phyloP scores from a whole-genome alignment of 2,888 invertebrate genomes.

The Rotaria socialis region DNA sequence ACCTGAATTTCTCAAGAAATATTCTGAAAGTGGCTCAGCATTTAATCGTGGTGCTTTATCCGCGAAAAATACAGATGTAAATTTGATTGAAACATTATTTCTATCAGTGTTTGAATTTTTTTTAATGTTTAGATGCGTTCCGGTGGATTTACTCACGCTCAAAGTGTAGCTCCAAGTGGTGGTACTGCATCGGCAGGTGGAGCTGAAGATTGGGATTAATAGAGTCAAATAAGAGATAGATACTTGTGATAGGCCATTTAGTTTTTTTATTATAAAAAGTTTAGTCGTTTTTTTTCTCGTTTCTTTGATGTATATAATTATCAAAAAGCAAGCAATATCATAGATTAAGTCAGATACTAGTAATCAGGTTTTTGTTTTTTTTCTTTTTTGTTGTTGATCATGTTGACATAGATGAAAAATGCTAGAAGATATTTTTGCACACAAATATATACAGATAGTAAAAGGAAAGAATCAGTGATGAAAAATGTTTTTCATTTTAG shows the following conservation, averaged over 20 bases:
- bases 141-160: background rate
- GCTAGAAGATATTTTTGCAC: background rate
- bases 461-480: background rate
- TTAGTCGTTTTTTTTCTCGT: background rate
- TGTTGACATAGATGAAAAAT: background rate
- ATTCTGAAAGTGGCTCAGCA: background rate
- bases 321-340: background rate
- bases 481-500: background rate
- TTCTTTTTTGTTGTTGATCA: background rate
- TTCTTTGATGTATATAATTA: background rate
- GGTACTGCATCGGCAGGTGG: constrained; percentile 17
- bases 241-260: background rate
- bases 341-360: background rate
- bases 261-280: background rate
- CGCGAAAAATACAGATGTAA: background rate
- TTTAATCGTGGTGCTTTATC: background rate
- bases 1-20: constrained; percentile 41
- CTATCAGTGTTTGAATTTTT: background rate
- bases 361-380: background rate
- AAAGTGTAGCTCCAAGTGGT: background rate
- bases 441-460: background rate
- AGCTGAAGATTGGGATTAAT: constrained; percentile 30
- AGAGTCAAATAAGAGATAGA: background rate
- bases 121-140: background rate
- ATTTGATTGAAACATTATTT: background rate